Evolutionary conservation across 2,797 vertebrate species (phyloP).

Genomic region (Stomatorhinus walkeri): DNA sequence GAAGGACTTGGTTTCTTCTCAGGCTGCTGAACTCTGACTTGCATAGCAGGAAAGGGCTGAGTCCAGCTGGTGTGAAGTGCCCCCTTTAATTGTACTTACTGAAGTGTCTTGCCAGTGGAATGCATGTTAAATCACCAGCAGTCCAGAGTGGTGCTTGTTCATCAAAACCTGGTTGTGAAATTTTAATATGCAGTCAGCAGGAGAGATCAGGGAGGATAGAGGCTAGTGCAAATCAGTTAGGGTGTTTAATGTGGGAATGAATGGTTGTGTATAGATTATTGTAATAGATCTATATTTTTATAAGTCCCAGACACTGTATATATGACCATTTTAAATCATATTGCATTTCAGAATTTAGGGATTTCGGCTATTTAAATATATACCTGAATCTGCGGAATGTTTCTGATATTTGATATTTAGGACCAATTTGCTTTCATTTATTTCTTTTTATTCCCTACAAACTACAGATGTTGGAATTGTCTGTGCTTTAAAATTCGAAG

Average conservation of each 20-base stretch:
- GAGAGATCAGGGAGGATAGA: neutral
- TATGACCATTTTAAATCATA: neutral
- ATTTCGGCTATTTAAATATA: neutral
- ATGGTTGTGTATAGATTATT: constrained; percentile 1
- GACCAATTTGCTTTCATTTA: neutral
- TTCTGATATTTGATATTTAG: neutral
- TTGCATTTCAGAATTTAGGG: neutral
- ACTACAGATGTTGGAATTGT: neutral
- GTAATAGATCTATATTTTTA: constrained; percentile 9
- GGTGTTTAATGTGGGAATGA: neutral
- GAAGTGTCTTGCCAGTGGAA: neutral
- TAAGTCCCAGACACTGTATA: neutral
- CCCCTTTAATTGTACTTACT: neutral
- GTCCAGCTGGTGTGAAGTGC: neutral
- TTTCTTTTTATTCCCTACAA: neutral
- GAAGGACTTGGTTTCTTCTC: neutral
- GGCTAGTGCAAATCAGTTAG: too few relatives aligned
- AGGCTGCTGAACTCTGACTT: neutral
- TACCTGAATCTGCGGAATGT: neutral
- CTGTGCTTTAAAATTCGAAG: neutral
- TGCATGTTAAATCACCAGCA: neutral
- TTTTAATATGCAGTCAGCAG: neutral
- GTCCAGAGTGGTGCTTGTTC: neutral
- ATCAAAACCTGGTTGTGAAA: neutral
- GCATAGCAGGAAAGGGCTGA: neutral